These are phyloP conservation scores for Proterorhinus semilunaris DNA, from an alignment of 2,113 vertebrate species.

Conservation along the genomic window DNA sequence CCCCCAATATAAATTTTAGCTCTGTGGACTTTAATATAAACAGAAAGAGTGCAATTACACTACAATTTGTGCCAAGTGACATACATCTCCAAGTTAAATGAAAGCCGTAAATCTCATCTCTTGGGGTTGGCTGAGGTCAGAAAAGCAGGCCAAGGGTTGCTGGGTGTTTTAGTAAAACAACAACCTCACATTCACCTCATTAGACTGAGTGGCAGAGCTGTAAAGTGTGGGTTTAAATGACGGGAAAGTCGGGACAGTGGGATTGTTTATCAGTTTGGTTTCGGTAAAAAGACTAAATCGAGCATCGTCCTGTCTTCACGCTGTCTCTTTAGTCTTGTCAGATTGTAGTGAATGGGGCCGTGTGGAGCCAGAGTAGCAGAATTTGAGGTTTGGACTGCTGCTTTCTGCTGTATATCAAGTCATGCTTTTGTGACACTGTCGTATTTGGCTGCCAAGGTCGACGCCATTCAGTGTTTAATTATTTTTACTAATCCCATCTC, in stretches of 20 bases:
- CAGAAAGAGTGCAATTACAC: slow-evolving; percentile 55
- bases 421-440: slow-evolving; percentile 45
- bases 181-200: slow-evolving; percentile 65
- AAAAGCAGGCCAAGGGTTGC: slow-evolving; percentile 45
- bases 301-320: slow-evolving; percentile 48
- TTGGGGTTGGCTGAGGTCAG: slow-evolving; percentile 60
- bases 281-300: slow-evolving; percentile 18
- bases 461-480: slow-evolving; percentile 63
- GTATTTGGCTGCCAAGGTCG: slow-evolving; percentile 48
- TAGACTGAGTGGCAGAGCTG: slow-evolving; percentile 50
- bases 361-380: slow-evolving; percentile 54
- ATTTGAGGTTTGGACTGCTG: slow-evolving; percentile 48
- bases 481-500: slow-evolving; percentile 62
- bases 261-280: slow-evolving; percentile 63
- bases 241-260: slow-evolving; percentile 34
- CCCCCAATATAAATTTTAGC: slow-evolving; percentile 30
- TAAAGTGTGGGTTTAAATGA: slow-evolving; percentile 54
- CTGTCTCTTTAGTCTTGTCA: slow-evolving; percentile 59
- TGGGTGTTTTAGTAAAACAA: slow-evolving; percentile 53
- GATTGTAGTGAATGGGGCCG: slow-evolving; percentile 48
- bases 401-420: slow-evolving; percentile 52
- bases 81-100: slow-evolving; percentile 41
- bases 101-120: slow-evolving; percentile 58
- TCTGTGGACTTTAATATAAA: slow-evolving; percentile 56
- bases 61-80: slow-evolving; percentile 44